Base-by-base conservation (phyloP, 2,888 invertebrate species). In the Crioceris asparagi region DNA sequence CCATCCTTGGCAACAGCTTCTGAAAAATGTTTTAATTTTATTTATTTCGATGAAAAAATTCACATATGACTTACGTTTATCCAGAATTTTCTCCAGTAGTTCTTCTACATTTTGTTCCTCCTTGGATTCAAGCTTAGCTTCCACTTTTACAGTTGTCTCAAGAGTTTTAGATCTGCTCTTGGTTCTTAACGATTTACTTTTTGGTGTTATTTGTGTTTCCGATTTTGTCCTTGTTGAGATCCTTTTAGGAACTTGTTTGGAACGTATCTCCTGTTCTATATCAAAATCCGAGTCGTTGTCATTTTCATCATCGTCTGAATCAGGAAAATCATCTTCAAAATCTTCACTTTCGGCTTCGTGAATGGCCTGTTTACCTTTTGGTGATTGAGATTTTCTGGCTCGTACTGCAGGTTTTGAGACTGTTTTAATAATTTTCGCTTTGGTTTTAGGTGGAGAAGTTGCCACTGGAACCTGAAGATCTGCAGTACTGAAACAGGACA, bases 241-340 rank as follows among this genome's bases (percentile, higher is more conserved):
- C 46, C 51, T 43, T 56, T 51, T 49, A 29, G 50, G 50, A 15
- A 45, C 25, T 16, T 41, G 32, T 45, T 55, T 57, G 6, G 40
- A 39, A 39, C 47, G 51, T 2, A 44, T 37, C 27, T 48, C 50
- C 29, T 60, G 53, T 32, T 59, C 56, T 25, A 60, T 38, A 44
- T 62, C 62, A 46, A 58, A 64, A 50, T 75, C 68, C 48, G 74
- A 74, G 51, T 74, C 74, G 57, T 74, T 58, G 35, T 59, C 60
- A 46, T 64, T 61, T 45, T 64, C 62, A 15, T 50, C 44, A 38
- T 54, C 56, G 29, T 59, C 70, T 41, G 71, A 71, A 26, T 41
- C 41, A 18, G 32, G 16, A 71, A 35, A 73, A 54, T 71, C 70
- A 50, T 74, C 48, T 29, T 50, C 48, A 14, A 50, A 48, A 17